Conservation (phyloP, 2,113 vertebrate species). For the Brachypodius melanocephalos region DNA sequence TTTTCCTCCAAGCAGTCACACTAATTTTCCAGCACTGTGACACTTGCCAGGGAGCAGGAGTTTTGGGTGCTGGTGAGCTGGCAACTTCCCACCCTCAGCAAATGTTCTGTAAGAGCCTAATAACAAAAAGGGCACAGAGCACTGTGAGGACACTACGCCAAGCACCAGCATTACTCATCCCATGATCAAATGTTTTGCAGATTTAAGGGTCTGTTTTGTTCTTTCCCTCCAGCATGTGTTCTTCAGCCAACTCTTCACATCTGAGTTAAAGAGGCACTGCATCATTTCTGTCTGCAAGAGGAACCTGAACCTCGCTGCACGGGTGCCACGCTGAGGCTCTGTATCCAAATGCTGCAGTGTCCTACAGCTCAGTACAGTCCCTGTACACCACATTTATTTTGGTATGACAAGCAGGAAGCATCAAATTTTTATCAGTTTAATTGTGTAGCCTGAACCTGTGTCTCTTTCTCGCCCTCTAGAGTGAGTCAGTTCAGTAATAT, state of each 20-base stretch:
- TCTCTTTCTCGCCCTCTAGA: background rate
- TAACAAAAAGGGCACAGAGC: constrained; percentile 38
- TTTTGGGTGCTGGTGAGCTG: constrained; percentile 51
- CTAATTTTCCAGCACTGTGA: constrained; percentile 37
- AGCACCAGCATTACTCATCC: constrained; percentile 55
- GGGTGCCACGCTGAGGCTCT: background rate
- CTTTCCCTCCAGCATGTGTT: background rate
- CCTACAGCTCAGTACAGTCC: background rate
- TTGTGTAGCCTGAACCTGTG: background rate
- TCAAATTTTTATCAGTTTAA: background rate
- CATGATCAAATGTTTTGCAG: constrained; percentile 48
- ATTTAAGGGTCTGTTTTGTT: constrained; percentile 56
- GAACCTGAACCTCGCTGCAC: rapidly evolving
- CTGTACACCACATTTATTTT: background rate
- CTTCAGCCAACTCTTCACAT: background rate
- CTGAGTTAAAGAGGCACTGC: constrained; percentile 25
- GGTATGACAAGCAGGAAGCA: background rate
- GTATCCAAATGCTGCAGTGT: background rate
- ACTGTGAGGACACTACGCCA: background rate
- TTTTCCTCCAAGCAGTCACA: background rate
- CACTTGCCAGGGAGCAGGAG: constrained; percentile 43
- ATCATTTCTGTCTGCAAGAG: background rate
- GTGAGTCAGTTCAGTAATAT: background rate
- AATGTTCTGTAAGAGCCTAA: constrained; percentile 63
- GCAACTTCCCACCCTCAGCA: constrained; percentile 58